Percentiles rank a stretch among this genome's conserved stretches.
Evolutionary conservation across 2,797 vertebrate genomes (phyloP).

Genomic region (Falco biarmicus): DNA sequence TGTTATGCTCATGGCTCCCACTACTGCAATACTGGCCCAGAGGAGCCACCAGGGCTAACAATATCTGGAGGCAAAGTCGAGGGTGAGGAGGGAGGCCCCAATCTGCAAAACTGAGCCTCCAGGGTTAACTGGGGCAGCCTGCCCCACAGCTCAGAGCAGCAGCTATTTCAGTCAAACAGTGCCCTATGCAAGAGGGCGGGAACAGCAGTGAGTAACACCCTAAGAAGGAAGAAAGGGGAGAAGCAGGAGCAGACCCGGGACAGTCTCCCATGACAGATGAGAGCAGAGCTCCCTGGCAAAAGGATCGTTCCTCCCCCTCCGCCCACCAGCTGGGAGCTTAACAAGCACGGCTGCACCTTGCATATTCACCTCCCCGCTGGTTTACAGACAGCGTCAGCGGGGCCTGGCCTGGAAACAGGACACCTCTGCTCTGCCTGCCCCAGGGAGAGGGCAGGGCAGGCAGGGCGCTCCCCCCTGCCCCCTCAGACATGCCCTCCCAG

Average conservation of each 20-base stretch:
- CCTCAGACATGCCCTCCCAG: background rate
- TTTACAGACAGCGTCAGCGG: constrained; percentile 41
- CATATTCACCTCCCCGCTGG: background rate
- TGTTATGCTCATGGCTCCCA: background rate
- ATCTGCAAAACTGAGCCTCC: background rate
- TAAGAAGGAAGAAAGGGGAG: constrained; percentile 41
- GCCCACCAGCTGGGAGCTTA: background rate
- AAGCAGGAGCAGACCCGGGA: background rate
- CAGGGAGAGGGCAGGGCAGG: background rate
- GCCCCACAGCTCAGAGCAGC: background rate
- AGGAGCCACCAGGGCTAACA: background rate
- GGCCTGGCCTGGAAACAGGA: constrained; percentile 38
- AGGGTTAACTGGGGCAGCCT: background rate
- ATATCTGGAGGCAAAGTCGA: accelerated
- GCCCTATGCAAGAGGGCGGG: background rate
- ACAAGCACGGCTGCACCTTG: constrained; percentile 14
- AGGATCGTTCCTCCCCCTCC: background rate
- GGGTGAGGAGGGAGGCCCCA: background rate
- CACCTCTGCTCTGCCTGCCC: background rate
- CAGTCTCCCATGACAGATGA: background rate
- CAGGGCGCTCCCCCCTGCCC: background rate
- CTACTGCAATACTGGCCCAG: background rate
- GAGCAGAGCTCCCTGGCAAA: constrained; percentile 8
- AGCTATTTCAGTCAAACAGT: constrained; percentile 34
- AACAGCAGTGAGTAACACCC: background rate